phyloP scores from a whole-genome alignment of 2,797 vertebrate species.

The Cossypha niveicapilla region DNA sequence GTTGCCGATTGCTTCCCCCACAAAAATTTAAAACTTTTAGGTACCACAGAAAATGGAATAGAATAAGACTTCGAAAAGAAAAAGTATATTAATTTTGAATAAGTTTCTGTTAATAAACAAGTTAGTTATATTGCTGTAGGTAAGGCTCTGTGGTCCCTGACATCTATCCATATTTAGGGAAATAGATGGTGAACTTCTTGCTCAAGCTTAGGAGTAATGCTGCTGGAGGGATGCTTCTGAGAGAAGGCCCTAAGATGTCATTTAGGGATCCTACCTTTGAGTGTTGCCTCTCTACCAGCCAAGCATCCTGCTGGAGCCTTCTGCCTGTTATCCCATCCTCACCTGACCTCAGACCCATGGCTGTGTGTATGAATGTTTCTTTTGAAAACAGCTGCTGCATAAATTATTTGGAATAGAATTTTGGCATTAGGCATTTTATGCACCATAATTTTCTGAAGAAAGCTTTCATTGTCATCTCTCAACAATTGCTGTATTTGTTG shows the following conservation, averaged over 20 bases:
- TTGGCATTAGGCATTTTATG: slow-evolving; percentile 25
- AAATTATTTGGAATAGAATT: slow-evolving; percentile 40
- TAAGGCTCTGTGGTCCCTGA: not conserved
- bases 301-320: not conserved
- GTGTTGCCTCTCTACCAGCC: not conserved
- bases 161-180: not conserved
- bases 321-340: not conserved
- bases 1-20: not conserved
- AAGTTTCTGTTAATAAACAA: not conserved
- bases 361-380: slow-evolving; percentile 19
- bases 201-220: not conserved
- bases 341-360: slow-evolving; percentile 20
- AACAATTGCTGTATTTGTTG: slow-evolving; percentile 59
- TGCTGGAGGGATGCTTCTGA: not conserved
- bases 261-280: not conserved
- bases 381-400: slow-evolving; percentile 63
- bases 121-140: not conserved
- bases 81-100: not conserved
- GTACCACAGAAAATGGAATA: not conserved
- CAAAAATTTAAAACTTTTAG: not conserved
- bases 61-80: not conserved
- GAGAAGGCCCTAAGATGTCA: not conserved
- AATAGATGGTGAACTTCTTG: not conserved
- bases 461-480: slow-evolving; percentile 49
- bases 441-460: slow-evolving; percentile 37